Base-by-base conservation (phyloP, 2,113 vertebrate species). In the Accipiter virgatus region DNA sequence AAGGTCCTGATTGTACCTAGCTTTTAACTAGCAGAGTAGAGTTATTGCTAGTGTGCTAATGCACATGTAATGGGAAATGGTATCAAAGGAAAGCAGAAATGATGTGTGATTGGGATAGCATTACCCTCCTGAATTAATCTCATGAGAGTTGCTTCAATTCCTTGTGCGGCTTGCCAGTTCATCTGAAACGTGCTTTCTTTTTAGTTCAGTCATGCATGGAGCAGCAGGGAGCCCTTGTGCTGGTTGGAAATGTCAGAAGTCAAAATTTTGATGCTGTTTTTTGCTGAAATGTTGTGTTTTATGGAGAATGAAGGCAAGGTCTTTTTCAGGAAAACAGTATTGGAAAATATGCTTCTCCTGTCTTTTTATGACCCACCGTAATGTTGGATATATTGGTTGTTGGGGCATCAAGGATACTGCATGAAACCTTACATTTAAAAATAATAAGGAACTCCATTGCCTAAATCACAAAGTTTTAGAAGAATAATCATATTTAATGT, bases 171-270 rank as follows among this genome's bases (percentile, higher is more conserved):
- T 38, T 23, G 25, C 55, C 2, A 3, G 25, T 38, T 67, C 16
- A 2, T 73, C 43, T 48, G 82, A 36, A 56, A 52, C 1, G 14
- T 40, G 42, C 53, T 63, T 36, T 45, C 38, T 25, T 29, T 14
- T 22, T 4, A 16, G 67, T 20, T 68, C 88, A 67, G 50, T 42
- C 65, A n/a, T 38, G 59, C 47, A 0, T 70, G 89, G 38, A 93
- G 83, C 67, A 47, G 81, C 77, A 4, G 47, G 16, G 86, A 52
- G 71, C 85, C 90, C 66, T 59, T 0, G 6, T 23, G 59, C 61
- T 34, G 74, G 4, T 20, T 90, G 88, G 55, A 84, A 81, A 74
- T 83, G 81, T 36, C 93, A 78, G 34, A 56, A 95, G 84, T 66
- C 84, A 72, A 21, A 38, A 6, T 55, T 25, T 8, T 34, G n/a